Base-by-base conservation (phyloP, 2,113 vertebrate species). In the Syngnathoides biaculeatus region DNA sequence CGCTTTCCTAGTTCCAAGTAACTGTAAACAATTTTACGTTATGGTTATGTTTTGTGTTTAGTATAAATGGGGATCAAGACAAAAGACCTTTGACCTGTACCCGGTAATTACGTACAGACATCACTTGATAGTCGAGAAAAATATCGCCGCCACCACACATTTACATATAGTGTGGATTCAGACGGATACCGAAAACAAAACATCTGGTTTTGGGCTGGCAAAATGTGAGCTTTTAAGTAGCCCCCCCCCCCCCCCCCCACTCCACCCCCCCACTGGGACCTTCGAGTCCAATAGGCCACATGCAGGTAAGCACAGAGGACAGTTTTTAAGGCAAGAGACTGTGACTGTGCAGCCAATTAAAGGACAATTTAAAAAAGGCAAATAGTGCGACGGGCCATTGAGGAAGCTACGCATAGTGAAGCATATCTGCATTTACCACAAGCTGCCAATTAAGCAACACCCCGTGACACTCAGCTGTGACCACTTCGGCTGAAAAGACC, bases 271-370 rank as follows among this genome's bases (percentile, higher is more conserved):
- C 26, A 7, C 53, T 4, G 5, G 66, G 65, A 75, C 71, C 50
- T 55, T 22, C 10, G 70, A 78, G 86, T 87, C 82, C 86, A 82
- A 80, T 50, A 64, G 81, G 83, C 71, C 80, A 82, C 87, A 86
- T 78, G 83, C 78, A 88, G 81, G 84, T 89, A 69, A 57, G 81
- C 86, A 81, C 80, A 57, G 74, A 85, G 84, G 85, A 82, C 65
- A 65, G 70, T 84, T 79, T 76, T 81, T 77, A 79, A 79, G 72
- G 75, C 87, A 84, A 68, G 74, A 83, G 84, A 88, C 84, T 89
- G 89, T 89, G 89, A 90, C 87, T 66, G 76, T 80, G 82, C 71
- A 80, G 83, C 86, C 88, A 90, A 90, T 90, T 90, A 89, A 78
- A 75, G 69, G 77, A 78, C 76, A 70, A 68, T 84, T 82, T 81